Conservation (phyloP, 2,888 invertebrate genomes). For the Epinotia bilunana region DNA sequence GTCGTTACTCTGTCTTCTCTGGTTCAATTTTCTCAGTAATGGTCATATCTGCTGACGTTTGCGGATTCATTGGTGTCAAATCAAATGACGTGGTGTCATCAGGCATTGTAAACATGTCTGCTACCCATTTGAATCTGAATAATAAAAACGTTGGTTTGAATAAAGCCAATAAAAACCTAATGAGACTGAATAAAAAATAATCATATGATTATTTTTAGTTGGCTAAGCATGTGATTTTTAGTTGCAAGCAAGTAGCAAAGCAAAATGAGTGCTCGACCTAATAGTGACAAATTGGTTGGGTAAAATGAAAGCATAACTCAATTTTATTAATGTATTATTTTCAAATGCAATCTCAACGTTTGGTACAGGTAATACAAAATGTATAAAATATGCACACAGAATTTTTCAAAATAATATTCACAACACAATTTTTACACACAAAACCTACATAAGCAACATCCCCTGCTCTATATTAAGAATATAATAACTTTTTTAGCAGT, state of each 20-base stretch:
- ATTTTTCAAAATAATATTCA: constrained; percentile 42
- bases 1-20: constrained; percentile 24
- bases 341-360: constrained; percentile 83
- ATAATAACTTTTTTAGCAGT: constrained; percentile 51
- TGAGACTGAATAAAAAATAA: constrained; percentile 62
- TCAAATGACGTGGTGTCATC: constrained; percentile 55
- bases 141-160: constrained; percentile 49
- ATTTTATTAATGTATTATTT: constrained; percentile 74
- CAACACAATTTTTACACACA: constrained; percentile 67
- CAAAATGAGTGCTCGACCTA: constrained; percentile 26
- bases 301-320: constrained; percentile 54
- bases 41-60: constrained; percentile 55
- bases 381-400: constrained; percentile 78
- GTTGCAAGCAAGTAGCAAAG: constrained; percentile 12
- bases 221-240: constrained; percentile 9
- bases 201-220: neutral
- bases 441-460: constrained; percentile 61
- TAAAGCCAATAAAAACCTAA: constrained; percentile 50
- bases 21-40: constrained; percentile 49
- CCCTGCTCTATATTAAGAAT: constrained; percentile 56
- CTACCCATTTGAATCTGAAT: constrained; percentile 75
- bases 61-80: constrained; percentile 51
- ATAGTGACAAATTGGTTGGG: constrained; percentile 38
- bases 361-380: constrained; percentile 81
- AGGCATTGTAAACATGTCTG: constrained; percentile 66